Conservation (phyloP, 2,797 vertebrate species). For the Hoplostethus atlanticus region DNA sequence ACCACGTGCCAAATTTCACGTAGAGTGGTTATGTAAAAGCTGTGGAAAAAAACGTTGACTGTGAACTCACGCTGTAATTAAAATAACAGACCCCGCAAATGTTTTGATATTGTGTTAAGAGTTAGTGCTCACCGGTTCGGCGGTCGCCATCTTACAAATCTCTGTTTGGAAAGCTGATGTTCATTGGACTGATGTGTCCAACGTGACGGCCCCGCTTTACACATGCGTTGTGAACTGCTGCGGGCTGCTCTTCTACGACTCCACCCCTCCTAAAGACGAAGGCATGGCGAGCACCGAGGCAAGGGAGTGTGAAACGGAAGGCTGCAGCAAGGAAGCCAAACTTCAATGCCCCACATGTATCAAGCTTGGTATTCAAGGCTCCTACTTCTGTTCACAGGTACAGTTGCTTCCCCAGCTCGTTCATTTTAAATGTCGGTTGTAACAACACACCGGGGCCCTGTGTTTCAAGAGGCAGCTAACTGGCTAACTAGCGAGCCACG, state of each 20-base stretch:
- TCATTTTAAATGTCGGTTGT: background rate
- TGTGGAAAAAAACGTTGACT: background rate
- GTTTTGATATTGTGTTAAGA: constrained; percentile 52
- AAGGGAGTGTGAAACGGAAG: constrained; percentile 94
- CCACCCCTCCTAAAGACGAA: constrained; percentile 66
- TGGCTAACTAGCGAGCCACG: constrained; percentile 64
- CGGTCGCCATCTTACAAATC: constrained; percentile 97
- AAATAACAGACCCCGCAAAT: constrained; percentile 19
- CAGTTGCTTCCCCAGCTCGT: constrained; percentile 1
- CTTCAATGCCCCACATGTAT: constrained; percentile 98
- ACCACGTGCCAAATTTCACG: background rate
- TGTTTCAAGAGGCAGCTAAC: constrained; percentile 74
- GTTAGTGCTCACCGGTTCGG: constrained; percentile 95
- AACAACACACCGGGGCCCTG: constrained; percentile 52
- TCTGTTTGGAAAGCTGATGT: constrained; percentile 80
- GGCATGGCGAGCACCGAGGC: constrained; percentile 91
- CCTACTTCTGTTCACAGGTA: constrained; percentile 99
- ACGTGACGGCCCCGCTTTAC: constrained; percentile 72
- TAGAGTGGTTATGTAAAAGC: accelerated
- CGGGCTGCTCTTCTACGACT: constrained; percentile 44
- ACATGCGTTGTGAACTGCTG: constrained; percentile 63
- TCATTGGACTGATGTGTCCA: constrained; percentile 82
- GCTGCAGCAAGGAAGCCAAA: constrained; percentile 94
- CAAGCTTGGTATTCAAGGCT: constrained; percentile 97
- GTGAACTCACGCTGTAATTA: background rate